Base-by-base conservation (phyloP, 2,888 invertebrate genomes). In the Cryptus viduatorius region DNA sequence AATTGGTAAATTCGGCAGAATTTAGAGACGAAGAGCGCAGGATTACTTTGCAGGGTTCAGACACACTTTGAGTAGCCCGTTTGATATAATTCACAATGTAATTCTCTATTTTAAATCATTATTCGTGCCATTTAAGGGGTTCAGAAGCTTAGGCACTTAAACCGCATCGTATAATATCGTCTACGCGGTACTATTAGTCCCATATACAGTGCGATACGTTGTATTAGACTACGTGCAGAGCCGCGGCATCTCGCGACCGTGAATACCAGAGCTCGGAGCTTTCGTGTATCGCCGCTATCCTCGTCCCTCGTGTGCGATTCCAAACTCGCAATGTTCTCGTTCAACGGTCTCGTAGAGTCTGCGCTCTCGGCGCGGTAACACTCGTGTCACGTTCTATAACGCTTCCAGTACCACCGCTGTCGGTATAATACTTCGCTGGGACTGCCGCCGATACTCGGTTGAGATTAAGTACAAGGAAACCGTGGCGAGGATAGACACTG, bases 401-500 rank as follows among this genome's bases (percentile, higher is more conserved):
- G 83, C 72, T 69, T 79, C 48, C 48, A 71, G 71, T 65, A 67
- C 16, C 46, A 68, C 71, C 76, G 29, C 19, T 31, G 65, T 56
- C 78, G 50, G 76, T 61, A 72, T 72, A 72, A 80, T 83, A 59
- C 71, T 76, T 37, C 24, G 44, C 67, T 59, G 85, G 78, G 82
- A 71, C 82, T 69, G 73, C 71, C 82, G 68, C 88, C 88, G 91
- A 91, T 91, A 90, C 84, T 87, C 86, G 84, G 79, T 50, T 86
- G 87, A 91, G 91, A 91, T 91, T 91, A 91, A 91, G 91, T 90
- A 90, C 91, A 88, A 88, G 90, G 91, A 90, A 91, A 90, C 88
- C 78, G 78, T 83, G 83, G 64, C 69, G 79, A 77, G 48, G 76
- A 79, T 68, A 73, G 82, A 72, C 79, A 85, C 72, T 56, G 48